Percentiles rank a stretch among this genome's conserved stretches.
Evolutionary conservation across 2,797 vertebrate species (phyloP).

Genomic region (Pelochelys cantorii): DNA sequence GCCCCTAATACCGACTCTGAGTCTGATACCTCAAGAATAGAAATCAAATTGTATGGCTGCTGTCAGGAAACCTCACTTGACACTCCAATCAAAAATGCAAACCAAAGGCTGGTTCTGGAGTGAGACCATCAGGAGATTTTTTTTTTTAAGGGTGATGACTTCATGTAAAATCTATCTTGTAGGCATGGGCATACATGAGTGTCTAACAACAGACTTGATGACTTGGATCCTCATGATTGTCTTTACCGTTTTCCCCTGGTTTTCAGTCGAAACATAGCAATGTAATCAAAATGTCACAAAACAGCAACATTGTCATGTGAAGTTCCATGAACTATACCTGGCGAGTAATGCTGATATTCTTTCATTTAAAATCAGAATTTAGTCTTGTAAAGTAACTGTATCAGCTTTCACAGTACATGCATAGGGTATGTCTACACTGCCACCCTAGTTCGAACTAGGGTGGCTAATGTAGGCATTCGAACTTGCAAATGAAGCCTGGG

Average conservation of each 20-base stretch:
- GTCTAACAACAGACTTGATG: neutral
- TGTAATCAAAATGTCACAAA: neutral
- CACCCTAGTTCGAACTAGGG: too few relatives aligned
- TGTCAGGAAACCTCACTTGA: constrained; percentile 17
- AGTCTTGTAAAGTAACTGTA: neutral
- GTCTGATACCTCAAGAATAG: too few relatives aligned
- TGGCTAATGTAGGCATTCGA: too few relatives aligned
- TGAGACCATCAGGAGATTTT: too few relatives aligned
- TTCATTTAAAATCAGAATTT: neutral
- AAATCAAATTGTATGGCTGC: neutral
- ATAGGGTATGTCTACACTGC: neutral
- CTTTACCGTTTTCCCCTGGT: neutral
- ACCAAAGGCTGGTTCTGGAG: neutral
- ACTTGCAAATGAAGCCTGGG: too few relatives aligned
- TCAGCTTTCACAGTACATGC: neutral
- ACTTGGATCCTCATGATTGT: too few relatives aligned
- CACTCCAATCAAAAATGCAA: constrained; percentile 17
- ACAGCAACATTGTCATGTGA: too few relatives aligned
- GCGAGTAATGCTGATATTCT: too few relatives aligned
- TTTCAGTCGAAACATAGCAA: neutral
- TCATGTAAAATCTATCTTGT: too few relatives aligned
- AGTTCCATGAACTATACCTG: too few relatives aligned
- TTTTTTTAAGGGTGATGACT: neutral
- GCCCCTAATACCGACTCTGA: too few relatives aligned
- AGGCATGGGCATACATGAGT: neutral